Evolutionary conservation across 2,797 vertebrate species (phyloP), one percentile per base, ranked within the genome.

Genomic region (Pyrocephalus nanus): DNA sequence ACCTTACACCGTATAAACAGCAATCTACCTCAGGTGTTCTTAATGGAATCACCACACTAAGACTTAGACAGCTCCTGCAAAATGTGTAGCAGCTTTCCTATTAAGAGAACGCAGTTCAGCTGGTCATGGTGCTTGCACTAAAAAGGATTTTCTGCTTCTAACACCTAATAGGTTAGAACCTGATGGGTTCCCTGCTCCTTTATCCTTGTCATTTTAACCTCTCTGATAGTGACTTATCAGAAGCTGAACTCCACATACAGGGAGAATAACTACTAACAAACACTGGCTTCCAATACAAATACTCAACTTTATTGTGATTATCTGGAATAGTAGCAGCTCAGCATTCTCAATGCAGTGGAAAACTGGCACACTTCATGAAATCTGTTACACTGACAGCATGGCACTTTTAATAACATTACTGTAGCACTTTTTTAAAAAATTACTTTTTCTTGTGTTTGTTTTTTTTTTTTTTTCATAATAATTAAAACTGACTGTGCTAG

Each of bases 361-460:
- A 88, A 67, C 23, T 27, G n/a, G 4, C 27, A 45, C 14, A 21
- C 20, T 82, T 83, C 9, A 18, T 14, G 66, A 90, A 12, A 74
- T n/a, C 30, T 76, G 25, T 30, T 71, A 50, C 42, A 34, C 12
- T 74, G 23, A 29, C 30, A 81, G 81, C 50, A 25, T 45, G 45
- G 40, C 15, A 77, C 48, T 73, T 74, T 21, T 23, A 73, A 86
- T 30, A 87, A 43, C 34, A 32, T 38, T 34, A 36, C 26, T 80
- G 88, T 50, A 32, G 25, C 19, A 74, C 13, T 42, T 1, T 61
- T 20, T 6, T 3, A 18, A 27, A 45, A 81, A 27, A 43, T 3
- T 42, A 11, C 19, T 15, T 87, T 70, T 65, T 42, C 51, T 0
- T 1, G 2, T 3, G 45, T 48, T 23, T 6, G 1, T 7, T 27